Conservation (phyloP, 2,113 vertebrate species). For the Microcebus lehilahytsara region DNA sequence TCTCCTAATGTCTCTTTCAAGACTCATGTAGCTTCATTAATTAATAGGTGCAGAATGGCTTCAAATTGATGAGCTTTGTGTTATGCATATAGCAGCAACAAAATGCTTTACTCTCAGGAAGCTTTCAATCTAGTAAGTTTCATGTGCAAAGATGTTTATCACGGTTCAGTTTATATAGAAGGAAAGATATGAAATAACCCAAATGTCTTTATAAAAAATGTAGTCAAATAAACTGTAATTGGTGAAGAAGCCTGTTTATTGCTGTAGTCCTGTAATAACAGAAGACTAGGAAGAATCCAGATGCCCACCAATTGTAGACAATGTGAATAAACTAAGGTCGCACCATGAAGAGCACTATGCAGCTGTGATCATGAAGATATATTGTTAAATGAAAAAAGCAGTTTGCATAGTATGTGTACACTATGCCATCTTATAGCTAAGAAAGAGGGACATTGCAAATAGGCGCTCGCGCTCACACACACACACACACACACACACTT, state of each 20-base stretch:
- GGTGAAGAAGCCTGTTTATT: background rate
- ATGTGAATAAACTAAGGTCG: background rate
- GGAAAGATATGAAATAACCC: background rate
- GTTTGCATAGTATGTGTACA: background rate
- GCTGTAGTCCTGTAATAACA: background rate
- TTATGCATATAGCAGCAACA: background rate
- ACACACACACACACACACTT: background rate
- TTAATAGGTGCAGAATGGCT: background rate
- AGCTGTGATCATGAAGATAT: background rate
- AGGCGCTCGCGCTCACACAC: too few relatives aligned
- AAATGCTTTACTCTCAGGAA: background rate
- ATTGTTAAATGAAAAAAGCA: background rate
- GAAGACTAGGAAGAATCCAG: background rate
- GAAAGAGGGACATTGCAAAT: background rate
- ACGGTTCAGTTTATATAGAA: slow-evolving; percentile 15
- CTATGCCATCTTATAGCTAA: background rate
- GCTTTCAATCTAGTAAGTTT: background rate
- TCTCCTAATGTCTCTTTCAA: slow-evolving; percentile 9
- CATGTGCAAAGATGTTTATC: background rate
- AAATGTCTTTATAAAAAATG: background rate
- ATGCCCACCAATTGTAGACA: background rate
- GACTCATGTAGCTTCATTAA: background rate
- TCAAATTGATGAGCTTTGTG: background rate
- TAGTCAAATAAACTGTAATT: background rate
- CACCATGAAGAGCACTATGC: background rate